Conservation (phyloP, 2,113 vertebrate species). For the Eleginops maclovinus region DNA sequence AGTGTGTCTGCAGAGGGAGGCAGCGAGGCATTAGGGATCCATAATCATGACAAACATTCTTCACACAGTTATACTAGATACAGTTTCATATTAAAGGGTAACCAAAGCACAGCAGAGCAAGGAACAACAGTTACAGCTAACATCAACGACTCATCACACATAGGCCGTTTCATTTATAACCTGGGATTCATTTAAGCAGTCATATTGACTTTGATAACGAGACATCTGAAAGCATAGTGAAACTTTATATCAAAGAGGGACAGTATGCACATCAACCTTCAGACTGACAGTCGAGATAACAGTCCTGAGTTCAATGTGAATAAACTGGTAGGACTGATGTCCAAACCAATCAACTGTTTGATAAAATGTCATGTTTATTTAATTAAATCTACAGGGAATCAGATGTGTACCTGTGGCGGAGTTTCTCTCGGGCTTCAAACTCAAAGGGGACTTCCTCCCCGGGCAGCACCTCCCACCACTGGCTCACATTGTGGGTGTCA, state of each 20-base stretch:
- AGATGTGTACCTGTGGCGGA: slow-evolving; percentile 90
- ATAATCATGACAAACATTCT: not conserved
- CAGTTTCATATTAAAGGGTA: not conserved
- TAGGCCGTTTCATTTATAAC: not conserved
- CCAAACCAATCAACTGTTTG: not conserved
- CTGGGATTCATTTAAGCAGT: not conserved
- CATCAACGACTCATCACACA: too few species aligned
- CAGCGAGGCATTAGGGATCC: too few species aligned
- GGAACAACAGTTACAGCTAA: not conserved
- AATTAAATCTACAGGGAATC: not conserved
- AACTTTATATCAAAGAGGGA: not conserved
- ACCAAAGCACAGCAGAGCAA: not conserved
- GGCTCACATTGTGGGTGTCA: slow-evolving; percentile 92
- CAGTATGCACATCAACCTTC: not conserved
- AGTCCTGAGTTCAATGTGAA: not conserved
- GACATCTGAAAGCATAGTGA: not conserved
- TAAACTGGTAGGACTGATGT: not conserved
- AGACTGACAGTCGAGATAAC: not conserved
- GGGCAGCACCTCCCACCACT: slow-evolving; percentile 94
- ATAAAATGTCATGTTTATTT: not conserved
- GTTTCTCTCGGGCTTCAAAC: slow-evolving; percentile 96
- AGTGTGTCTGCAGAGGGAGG: slow-evolving; percentile 87
- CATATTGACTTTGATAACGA: not conserved
- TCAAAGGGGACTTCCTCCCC: slow-evolving; percentile 97
- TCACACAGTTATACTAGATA: not conserved